Evolutionary conservation across 2,888 invertebrate genomes (phyloP).

Genomic region (Alloscopus bannaensis): DNA sequence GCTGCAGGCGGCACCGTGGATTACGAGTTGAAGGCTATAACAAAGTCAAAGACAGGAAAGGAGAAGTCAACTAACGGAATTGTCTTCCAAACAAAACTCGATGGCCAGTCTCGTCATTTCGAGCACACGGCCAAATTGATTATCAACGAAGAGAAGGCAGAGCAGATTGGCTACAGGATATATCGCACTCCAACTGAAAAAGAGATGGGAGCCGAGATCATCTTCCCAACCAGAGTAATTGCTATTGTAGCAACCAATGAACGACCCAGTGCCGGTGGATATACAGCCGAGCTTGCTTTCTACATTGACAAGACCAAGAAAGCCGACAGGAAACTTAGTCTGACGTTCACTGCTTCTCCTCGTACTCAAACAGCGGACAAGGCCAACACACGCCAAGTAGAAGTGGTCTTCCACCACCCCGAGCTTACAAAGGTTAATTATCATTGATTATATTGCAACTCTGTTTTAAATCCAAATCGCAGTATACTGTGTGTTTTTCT

Average conservation of each 20-base stretch:
- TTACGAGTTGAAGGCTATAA: conserved; percentile 50
- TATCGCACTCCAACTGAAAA: conserved; percentile 77
- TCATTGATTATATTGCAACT: neutral
- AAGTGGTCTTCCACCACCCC: conserved; percentile 61
- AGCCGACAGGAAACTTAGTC: conserved; percentile 81
- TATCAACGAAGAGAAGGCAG: conserved; percentile 63
- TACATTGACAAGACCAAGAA: conserved; percentile 81
- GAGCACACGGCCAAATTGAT: conserved; percentile 67
- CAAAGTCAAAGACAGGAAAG: conserved; percentile 19
- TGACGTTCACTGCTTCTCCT: conserved; percentile 80
- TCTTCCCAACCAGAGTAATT: conserved; percentile 79
- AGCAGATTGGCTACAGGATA: conserved; percentile 68
- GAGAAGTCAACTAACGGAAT: conserved; percentile 45
- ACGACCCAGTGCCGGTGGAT: conserved; percentile 74
- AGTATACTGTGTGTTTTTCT: neutral
- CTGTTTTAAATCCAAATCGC: neutral
- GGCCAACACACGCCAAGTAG: conserved; percentile 27
- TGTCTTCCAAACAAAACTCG: conserved; percentile 36
- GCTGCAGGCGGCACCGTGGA: conserved; percentile 60
- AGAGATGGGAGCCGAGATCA: conserved; percentile 73
- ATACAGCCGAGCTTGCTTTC: conserved; percentile 81
- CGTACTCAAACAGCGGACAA: conserved; percentile 21
- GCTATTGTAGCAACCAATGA: conserved; percentile 76
- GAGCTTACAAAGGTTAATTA: conserved; percentile 48
- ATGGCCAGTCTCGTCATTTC: conserved; percentile 39